These are phyloP conservation scores for Protosalanx chinensis DNA, from an alignment of 2,797 vertebrate genomes.

Conservation along the genomic window DNA sequence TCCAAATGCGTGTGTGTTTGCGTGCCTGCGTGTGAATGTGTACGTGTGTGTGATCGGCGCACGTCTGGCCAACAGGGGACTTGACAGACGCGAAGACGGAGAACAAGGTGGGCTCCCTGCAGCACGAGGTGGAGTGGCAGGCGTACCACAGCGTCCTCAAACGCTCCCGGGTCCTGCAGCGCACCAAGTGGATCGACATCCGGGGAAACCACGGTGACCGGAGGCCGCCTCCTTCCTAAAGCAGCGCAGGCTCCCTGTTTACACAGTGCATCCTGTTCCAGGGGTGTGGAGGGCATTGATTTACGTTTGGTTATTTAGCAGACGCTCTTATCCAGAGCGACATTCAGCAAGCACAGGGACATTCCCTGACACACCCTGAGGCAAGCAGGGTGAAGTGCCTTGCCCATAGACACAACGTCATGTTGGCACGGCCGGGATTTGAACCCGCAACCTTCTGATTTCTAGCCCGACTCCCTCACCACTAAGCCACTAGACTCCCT, in stretches of 20 bases:
- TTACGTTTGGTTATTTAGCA: too few relatives aligned
- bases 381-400: too few relatives aligned
- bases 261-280: background rate
- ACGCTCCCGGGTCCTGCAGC: constrained; percentile 87
- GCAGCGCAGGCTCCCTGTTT: background rate
- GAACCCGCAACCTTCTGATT: too few relatives aligned
- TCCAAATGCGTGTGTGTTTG: background rate
- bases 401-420: too few relatives aligned
- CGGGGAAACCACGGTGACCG: constrained; percentile 93
- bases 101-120: constrained; percentile 88
- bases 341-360: too few relatives aligned
- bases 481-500: too few relatives aligned
- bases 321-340: too few relatives aligned
- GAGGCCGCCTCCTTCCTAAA: background rate
- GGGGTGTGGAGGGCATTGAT: constrained; percentile 35
- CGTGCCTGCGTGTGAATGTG: background rate
- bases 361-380: too few relatives aligned
- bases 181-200: constrained; percentile 95
- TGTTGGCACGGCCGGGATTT: too few relatives aligned
- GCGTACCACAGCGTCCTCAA: constrained; percentile 88
- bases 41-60: background rate
- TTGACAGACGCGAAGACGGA: constrained; percentile 92
- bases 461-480: too few relatives aligned
- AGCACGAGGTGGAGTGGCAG: constrained; percentile 94
- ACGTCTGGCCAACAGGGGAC: constrained; percentile 76